Percentiles rank a stretch among this genome's conserved stretches.
These are phyloP conservation scores for Plagiodera versicolora DNA, from an alignment of 2,888 invertebrate genomes.

Conservation along the genomic window DNA sequence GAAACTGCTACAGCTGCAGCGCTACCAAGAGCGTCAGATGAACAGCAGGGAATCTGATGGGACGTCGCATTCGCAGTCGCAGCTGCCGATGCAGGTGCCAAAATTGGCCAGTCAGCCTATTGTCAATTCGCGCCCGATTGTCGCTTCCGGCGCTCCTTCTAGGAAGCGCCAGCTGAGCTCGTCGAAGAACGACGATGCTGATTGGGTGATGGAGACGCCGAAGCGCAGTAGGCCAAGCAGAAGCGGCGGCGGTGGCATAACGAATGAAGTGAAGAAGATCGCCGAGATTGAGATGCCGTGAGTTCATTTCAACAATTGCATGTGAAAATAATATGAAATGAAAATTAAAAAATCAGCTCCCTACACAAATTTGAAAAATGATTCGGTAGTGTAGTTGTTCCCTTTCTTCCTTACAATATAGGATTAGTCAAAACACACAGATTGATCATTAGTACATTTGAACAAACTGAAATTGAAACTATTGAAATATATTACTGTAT, in stretches of 20 bases:
- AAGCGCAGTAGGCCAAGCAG: slow-evolving; percentile 49
- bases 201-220: slow-evolving; percentile 57
- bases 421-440: no score
- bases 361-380: no score
- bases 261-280: slow-evolving; percentile 47
- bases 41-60: slow-evolving; percentile 51
- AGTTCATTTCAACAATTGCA: no score
- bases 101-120: slow-evolving; percentile 38
- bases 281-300: slow-evolving; percentile 35
- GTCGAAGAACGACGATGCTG: slow-evolving; percentile 52
- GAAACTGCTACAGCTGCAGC: slow-evolving; percentile 83
- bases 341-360: no score
- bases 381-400: no score
- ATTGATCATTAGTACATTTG: no score
- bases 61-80: slow-evolving; percentile 42
- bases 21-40: slow-evolving; percentile 81
- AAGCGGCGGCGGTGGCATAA: slow-evolving; percentile 54
- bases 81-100: slow-evolving; percentile 45
- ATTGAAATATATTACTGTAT: no score
- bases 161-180: slow-evolving; percentile 50
- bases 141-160: slow-evolving; percentile 26
- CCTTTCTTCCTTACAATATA: no score
- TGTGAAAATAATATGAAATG: no score
- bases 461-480: no score
- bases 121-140: slow-evolving; percentile 38